Conservation (phyloP, 2,888 invertebrate genomes). For the Drosophila anceps region DNA sequence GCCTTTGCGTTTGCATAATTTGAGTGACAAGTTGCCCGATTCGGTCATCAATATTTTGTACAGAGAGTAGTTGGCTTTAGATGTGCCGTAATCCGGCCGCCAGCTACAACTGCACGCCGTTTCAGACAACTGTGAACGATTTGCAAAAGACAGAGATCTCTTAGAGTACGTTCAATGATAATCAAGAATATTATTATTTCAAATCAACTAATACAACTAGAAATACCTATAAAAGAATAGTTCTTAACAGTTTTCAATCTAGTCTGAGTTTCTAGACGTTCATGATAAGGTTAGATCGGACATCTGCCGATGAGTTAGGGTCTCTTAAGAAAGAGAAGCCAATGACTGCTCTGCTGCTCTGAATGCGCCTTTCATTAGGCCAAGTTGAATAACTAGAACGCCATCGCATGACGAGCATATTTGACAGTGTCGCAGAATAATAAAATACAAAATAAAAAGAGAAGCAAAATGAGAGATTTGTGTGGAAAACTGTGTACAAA, state of each 20-base stretch:
- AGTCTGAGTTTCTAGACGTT: background rate
- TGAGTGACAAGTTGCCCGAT: conserved; percentile 64
- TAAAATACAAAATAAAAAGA: conserved; percentile 17
- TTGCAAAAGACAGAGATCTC: background rate
- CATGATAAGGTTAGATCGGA: conserved; percentile 11
- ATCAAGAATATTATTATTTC: background rate
- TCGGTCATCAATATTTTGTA: conserved; percentile 38
- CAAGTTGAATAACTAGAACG: conserved; percentile 64
- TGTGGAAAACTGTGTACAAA: conserved; percentile 36
- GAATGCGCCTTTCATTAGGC: conserved; percentile 50
- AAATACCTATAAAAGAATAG: background rate
- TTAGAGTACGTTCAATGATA: background rate
- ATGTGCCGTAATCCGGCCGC: conserved; percentile 50
- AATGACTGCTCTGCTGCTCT: conserved; percentile 42
- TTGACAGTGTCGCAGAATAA: conserved; percentile 44
- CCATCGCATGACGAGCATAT: conserved; percentile 67
- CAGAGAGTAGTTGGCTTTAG: conserved; percentile 19
- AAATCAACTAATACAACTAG: background rate
- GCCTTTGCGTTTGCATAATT: conserved; percentile 37
- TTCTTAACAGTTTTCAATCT: background rate
- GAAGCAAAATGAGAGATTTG: conserved; percentile 30
- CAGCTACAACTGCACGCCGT: conserved; percentile 32
- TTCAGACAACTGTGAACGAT: background rate
- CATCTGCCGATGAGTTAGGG: conserved; percentile 45
- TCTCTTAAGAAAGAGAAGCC: background rate